These are phyloP conservation scores for Dione vanillae DNA, from an alignment of 2,888 invertebrate species.

Conservation along the genomic window DNA sequence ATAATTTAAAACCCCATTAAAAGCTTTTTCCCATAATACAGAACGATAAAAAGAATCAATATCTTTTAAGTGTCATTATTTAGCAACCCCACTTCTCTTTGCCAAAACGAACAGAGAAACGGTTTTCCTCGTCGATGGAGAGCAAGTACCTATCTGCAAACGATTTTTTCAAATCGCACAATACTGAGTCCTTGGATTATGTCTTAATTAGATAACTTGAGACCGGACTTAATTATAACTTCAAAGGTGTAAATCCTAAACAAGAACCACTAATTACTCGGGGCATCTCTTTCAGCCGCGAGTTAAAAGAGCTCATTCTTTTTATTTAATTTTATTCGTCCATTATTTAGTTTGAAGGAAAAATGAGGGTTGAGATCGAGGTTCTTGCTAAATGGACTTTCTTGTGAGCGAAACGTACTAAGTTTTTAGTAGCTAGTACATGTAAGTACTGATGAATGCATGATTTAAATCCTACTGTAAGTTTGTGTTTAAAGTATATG, in stretches of 20 bases:
- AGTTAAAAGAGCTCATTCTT: constrained; percentile 27
- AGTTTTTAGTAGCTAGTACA: neutral
- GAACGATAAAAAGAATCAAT: constrained; percentile 2
- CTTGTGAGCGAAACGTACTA: neutral
- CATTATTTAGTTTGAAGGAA: constrained; percentile 27
- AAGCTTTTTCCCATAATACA: neutral
- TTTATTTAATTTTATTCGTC: constrained; percentile 31
- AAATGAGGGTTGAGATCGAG: constrained; percentile 14
- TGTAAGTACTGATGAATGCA: too few species aligned
- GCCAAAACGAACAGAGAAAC: neutral
- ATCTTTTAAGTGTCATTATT: constrained; percentile 14
- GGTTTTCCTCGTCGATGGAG: neutral
- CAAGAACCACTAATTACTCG: constrained; percentile 34
- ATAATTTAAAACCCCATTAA: too few species aligned
- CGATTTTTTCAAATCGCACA: constrained; percentile 17
- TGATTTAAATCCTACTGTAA: too few species aligned
- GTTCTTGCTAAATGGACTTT: neutral
- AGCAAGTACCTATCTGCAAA: neutral
- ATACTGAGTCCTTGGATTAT: constrained; percentile 11
- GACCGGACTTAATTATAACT: constrained; percentile 36
- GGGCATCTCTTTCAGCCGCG: constrained; percentile 28
- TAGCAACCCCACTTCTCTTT: neutral
- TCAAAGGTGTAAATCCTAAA: constrained; percentile 36
- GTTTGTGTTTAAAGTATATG: too few species aligned
- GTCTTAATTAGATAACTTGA: constrained; percentile 35